phyloP scores from a whole-genome alignment of 2,113 vertebrate genomes.

The Aptenodytes forsteri region DNA sequence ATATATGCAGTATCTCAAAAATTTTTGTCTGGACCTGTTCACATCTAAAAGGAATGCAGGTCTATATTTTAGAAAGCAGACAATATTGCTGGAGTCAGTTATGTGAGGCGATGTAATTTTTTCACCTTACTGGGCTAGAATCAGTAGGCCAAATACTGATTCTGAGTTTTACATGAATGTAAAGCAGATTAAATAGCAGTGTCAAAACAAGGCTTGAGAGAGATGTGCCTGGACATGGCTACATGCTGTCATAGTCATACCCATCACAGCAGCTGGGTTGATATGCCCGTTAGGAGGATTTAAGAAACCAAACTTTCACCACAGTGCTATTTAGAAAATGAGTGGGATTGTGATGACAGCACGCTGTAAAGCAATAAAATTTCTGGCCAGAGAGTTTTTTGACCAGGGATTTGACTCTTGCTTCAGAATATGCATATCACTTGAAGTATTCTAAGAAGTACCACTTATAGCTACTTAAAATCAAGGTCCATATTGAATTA shows the following conservation, averaged over 20 bases:
- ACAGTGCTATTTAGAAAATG: neutral
- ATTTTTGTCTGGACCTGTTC: neutral
- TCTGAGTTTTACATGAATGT: neutral
- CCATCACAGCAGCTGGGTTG: neutral
- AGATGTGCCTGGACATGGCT: neutral
- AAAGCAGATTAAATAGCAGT: neutral
- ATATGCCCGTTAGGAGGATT: neutral
- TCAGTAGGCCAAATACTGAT: neutral
- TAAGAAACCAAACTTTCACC: neutral
- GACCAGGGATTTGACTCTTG: neutral
- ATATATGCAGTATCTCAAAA: neutral
- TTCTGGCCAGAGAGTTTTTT: neutral
- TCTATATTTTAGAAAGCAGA: neutral
- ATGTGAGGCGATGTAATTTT: neutral
- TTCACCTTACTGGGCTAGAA: neutral
- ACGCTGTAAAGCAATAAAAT: neutral
- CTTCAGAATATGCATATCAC: neutral
- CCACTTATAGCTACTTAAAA: neutral
- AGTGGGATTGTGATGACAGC: accelerated
- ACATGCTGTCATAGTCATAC: neutral
- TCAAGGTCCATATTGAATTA: neutral
- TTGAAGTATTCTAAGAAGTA: neutral
- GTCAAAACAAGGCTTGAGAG: neutral
- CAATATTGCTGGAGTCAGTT: neutral
- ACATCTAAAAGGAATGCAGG: neutral